Evolutionary conservation across 2,888 invertebrate genomes (phyloP).

Genomic region (Halictus ligatus): DNA sequence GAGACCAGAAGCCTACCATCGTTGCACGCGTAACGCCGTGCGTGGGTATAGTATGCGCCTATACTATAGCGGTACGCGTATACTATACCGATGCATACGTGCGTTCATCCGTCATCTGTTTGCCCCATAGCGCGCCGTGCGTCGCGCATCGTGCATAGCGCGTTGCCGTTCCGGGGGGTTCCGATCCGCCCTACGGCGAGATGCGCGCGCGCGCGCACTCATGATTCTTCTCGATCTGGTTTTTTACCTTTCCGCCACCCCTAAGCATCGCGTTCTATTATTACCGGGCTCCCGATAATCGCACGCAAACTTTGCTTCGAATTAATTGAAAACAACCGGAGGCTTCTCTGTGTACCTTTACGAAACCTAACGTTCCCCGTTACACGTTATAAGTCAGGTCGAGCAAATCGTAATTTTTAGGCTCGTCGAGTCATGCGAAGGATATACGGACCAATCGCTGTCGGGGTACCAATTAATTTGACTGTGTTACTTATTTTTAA

Average conservation of each 20-base stretch:
- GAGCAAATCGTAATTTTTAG: neutral
- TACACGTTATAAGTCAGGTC: neutral
- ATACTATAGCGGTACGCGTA: too few relatives aligned
- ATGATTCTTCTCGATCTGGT: constrained; percentile 22
- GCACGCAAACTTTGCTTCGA: neutral
- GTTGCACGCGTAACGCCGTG: neutral
- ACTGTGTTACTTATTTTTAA: too few relatives aligned
- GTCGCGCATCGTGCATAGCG: constrained; percentile 15
- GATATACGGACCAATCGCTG: too few relatives aligned
- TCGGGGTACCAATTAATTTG: too few relatives aligned
- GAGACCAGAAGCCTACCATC: constrained; percentile 37
- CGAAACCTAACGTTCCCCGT: neutral
- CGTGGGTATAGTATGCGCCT: neutral
- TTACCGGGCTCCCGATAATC: neutral
- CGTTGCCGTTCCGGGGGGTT: constrained; percentile 26
- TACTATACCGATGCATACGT: constrained; percentile 8
- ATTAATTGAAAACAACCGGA: constrained; percentile 33
- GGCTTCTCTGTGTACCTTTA: neutral
- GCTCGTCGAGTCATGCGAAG: too few relatives aligned
- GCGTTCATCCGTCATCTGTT: constrained; percentile 65
- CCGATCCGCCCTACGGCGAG: constrained; percentile 24
- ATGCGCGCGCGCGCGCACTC: constrained; percentile 39
- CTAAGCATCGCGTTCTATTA: neutral
- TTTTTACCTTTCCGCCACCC: neutral
- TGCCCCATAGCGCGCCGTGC: neutral